phyloP scores from a whole-genome alignment of 2,888 invertebrate genomes.

The Anoplius nigerrimus region DNA sequence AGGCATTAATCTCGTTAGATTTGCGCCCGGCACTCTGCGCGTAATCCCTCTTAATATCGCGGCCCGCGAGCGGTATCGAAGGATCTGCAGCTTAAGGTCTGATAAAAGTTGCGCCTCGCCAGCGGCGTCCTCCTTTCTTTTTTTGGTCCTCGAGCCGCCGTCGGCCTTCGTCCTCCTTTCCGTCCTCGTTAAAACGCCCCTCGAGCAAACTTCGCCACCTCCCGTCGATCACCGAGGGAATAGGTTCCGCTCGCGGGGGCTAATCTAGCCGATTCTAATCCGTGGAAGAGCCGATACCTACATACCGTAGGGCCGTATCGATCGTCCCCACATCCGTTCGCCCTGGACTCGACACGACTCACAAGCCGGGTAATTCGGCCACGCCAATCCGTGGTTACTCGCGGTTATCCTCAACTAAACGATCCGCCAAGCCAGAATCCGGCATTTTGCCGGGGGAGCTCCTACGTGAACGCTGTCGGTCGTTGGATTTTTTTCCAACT shows the following conservation, averaged over 20 bases:
- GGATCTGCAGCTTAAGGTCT: neutral
- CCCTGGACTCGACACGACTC: constrained; percentile 43
- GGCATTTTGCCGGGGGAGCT: constrained; percentile 14
- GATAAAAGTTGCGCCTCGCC: neutral
- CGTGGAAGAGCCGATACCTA: constrained; percentile 28
- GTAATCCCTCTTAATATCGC: no score
- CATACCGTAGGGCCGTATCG: constrained; percentile 4
- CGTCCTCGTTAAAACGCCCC: constrained; percentile 1
- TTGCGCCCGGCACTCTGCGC: no score
- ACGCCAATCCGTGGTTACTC: constrained; percentile 58
- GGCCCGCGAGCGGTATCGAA: no score
- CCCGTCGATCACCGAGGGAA: constrained; percentile 33
- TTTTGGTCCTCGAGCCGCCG: no score
- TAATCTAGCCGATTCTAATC: constrained; percentile 33
- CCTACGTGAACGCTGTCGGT: neutral
- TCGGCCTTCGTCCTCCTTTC: neutral
- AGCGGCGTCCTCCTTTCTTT: neutral
- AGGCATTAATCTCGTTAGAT: no score
- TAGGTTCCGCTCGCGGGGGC: constrained; percentile 15
- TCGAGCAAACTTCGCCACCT: constrained; percentile 29
- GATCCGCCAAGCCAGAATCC: constrained; percentile 28
- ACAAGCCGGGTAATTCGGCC: constrained; percentile 50
- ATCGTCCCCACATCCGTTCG: neutral
- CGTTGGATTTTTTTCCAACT: constrained; percentile 11
- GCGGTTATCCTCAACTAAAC: constrained; percentile 45